Base-by-base conservation (phyloP, 2,113 vertebrate species). In the Ascaphus truei region DNA sequence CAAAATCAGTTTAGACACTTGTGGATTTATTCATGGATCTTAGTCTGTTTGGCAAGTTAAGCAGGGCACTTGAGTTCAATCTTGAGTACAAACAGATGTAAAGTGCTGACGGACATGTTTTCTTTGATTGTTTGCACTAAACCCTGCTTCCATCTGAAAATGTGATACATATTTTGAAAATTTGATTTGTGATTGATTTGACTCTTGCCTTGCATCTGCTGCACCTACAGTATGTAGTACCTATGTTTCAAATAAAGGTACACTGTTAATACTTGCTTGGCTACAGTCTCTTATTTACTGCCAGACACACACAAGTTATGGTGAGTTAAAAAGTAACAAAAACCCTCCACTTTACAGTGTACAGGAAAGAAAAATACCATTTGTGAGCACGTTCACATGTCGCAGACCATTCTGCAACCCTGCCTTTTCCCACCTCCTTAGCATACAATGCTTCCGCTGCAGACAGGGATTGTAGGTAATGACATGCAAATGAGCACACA, bases 121-220 rank as follows among this genome's bases (percentile, higher is more conserved):
- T 62, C 65, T 71, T 77, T 74, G 47, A 41, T 68, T 81, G 74
- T 81, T 85, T 80, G 81, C 81, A 83, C 75, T 84, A 73, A 84
- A 77, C 79, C 74, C 77, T 83, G 53, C 73, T 79, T 80, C 77
- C 71, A 80, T 43, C 73, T 76, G 58, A 71, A 77, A 80, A 62
- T 82, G 73, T 71, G 76, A 72, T 77, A 59, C 26, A 65, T 48
- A 67, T 62, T 76, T 78, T 26, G 48, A 72, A 81, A 74, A 68
- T 27, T 56, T 73, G 74, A 79, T 41, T n/a, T 73, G 59, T 41
- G 78, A 66, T 34, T 77, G 59, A 61, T 76, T 68, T 66, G 66
- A 60, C 15, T 34, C 71, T 83, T 76, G 74, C 1, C 0, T 61
- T 83, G 75, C 77, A 80, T 81, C 67, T 74, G 13, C 63, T 79